A percentile compares a stretch with the other conserved stretches of the same genome.
Evolutionary conservation across 2,113 vertebrate species (phyloP).

Genomic region (Miniopterus natalensis): DNA sequence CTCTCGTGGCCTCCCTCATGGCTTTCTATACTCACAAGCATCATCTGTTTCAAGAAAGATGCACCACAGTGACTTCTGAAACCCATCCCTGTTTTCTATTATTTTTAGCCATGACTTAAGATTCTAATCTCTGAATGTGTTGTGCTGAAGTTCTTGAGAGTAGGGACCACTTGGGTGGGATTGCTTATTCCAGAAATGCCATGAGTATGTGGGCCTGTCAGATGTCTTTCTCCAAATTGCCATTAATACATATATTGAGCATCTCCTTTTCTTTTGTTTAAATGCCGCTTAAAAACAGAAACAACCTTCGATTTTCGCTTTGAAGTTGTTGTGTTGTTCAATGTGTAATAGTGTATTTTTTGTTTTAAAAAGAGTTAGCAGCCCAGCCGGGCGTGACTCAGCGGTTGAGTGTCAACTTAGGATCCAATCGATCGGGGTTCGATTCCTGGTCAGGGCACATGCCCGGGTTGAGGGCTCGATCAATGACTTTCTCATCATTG

Average conservation of each 20-base stretch:
- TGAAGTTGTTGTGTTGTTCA: neutral
- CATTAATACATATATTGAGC: neutral
- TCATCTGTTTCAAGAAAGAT: neutral
- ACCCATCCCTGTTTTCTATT: neutral
- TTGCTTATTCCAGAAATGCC: neutral
- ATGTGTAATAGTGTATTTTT: neutral
- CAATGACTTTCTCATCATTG: no score
- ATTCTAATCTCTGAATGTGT: neutral
- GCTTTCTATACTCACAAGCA: neutral
- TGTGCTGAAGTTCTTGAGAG: neutral
- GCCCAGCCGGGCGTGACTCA: no score
- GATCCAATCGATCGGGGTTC: no score
- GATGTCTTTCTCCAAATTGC: neutral
- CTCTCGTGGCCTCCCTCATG: neutral
- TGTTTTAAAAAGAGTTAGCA: neutral
- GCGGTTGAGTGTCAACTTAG: no score
- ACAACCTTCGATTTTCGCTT: neutral
- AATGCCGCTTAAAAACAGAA: neutral
- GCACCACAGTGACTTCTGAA: neutral
- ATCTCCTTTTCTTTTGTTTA: neutral
- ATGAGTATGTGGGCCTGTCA: neutral
- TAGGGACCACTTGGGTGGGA: neutral
- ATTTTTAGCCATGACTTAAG: neutral
- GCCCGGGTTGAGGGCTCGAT: no score
- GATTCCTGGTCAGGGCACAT: no score